Percentiles rank a stretch among this genome's conserved stretches.
Evolutionary conservation across 2,113 vertebrate species (phyloP).

Genomic region (Nicator chloris): DNA sequence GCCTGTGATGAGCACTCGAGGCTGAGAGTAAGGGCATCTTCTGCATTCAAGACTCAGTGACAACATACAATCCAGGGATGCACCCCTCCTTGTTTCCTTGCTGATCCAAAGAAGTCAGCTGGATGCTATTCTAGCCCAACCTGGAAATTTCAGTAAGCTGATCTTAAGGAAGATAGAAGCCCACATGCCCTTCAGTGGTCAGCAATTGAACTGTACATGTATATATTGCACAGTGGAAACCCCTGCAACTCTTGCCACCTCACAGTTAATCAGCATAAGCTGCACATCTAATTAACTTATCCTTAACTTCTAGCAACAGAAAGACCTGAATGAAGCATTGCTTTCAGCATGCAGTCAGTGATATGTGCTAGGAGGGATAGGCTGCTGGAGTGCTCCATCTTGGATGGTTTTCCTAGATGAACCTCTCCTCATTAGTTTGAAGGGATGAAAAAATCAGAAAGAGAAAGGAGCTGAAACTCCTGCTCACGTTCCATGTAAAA

Average conservation of each 20-base stretch:
- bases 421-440: background rate
- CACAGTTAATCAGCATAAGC: conserved; percentile 4
- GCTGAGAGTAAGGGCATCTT: background rate
- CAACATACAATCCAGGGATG: accelerated
- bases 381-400: background rate
- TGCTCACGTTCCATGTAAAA: background rate
- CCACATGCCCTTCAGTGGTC: background rate
- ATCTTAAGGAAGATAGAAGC: background rate
- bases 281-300: conserved; percentile 14
- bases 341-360: background rate
- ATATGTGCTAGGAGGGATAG: too few species aligned
- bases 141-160: background rate
- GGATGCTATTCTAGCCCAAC: background rate
- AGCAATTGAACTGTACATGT: background rate
- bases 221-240: background rate
- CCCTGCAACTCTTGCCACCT: background rate
- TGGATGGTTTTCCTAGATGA: background rate
- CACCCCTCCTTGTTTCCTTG: background rate
- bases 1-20: background rate
- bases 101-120: background rate
- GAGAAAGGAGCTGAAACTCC: background rate
- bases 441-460: background rate
- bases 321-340: background rate
- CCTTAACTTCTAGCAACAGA: background rate
- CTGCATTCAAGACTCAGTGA: background rate